Conservation (phyloP, 1,140 invertebrate genomes). For the Aphis gossypii region DNA sequence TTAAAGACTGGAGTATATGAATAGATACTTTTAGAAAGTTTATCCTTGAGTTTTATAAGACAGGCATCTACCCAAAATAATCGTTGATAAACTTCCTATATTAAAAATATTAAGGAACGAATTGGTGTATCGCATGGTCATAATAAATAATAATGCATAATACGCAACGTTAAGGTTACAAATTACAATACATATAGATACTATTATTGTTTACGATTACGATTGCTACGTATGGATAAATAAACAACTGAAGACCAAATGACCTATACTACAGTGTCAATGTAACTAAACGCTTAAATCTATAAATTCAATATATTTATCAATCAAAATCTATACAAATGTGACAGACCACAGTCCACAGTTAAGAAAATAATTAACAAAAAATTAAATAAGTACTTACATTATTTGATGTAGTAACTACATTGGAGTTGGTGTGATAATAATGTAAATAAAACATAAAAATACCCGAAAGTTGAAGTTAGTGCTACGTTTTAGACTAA, state of each 20-base stretch:
- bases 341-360: background rate
- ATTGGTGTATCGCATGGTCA: constrained; percentile 13
- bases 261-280: background rate
- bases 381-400: background rate
- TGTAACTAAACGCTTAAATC: background rate
- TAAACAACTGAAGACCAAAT: background rate
- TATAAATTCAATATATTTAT: background rate
- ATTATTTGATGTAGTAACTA: background rate
- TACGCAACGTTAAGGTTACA: constrained; percentile 17
- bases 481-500: background rate
- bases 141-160: background rate
- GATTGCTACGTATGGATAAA: background rate
- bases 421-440: background rate
- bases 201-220: constrained; percentile 15
- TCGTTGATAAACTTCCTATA: constrained; percentile 31
- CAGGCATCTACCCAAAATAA: background rate
- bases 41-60: constrained; percentile 28
- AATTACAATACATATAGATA: background rate
- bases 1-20: background rate
- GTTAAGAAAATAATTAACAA: background rate
- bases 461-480: background rate
- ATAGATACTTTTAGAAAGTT: constrained; percentile 42
- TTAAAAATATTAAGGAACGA: constrained; percentile 37
- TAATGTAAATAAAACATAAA: background rate
- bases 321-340: background rate